Evolutionary conservation across 1,140 invertebrate species (phyloP).

Genomic region (Temnothorax nylanderi): DNA sequence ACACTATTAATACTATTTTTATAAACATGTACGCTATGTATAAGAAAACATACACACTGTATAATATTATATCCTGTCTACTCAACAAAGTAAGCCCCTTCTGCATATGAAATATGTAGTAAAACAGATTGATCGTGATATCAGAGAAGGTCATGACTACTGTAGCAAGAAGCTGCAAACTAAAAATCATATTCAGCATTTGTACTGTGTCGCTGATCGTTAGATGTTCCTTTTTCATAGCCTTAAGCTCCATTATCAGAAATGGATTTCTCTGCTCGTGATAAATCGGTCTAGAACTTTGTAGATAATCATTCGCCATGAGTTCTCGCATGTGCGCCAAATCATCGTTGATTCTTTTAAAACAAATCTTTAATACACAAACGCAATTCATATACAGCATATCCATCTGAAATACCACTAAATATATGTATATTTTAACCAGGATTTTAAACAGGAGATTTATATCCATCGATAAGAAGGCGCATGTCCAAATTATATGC

Average conservation of each 20-base stretch:
- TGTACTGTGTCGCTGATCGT: conserved; percentile 75
- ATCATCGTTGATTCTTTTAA: conserved; percentile 72
- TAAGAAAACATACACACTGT: background rate
- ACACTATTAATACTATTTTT: background rate
- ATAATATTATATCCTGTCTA: background rate
- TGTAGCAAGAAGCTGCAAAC: conserved; percentile 68
- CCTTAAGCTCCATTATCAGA: conserved; percentile 74
- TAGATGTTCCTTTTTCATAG: conserved; percentile 76
- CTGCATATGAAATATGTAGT: conserved; percentile 69
- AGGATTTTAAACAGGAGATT: background rate
- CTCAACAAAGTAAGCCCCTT: too few relatives aligned
- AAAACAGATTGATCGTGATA: conserved; percentile 79
- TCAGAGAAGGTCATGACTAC: conserved; percentile 75
- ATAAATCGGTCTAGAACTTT: conserved; percentile 67
- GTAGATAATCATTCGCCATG: conserved; percentile 58
- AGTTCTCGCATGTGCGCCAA: conserved; percentile 62
- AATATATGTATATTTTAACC: conserved; percentile 56
- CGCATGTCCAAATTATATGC: conserved; percentile 25
- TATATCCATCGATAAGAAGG: background rate
- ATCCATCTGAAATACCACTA: conserved; percentile 72
- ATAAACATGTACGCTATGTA: background rate
- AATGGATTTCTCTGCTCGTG: conserved; percentile 73
- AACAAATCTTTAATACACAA: conserved; percentile 61
- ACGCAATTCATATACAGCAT: conserved; percentile 78
- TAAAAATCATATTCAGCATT: conserved; percentile 75